Base-by-base conservation (phyloP, 1,140 invertebrate species). In the Araneus ventricosus region DNA sequence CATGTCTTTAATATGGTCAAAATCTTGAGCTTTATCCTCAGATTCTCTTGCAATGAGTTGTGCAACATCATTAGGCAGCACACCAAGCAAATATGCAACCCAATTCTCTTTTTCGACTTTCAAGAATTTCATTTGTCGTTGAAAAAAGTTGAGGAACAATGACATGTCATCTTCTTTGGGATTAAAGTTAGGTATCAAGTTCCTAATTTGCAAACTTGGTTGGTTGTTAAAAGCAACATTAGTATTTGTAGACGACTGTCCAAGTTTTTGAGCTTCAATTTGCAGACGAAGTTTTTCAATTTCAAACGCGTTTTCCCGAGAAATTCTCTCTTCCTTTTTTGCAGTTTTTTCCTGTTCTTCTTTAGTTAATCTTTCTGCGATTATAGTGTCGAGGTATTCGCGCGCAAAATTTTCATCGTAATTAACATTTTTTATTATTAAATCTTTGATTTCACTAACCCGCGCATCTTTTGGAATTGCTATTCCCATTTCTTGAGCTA, bases 131-230 rank as follows among this genome's bases (percentile, higher is more conserved):
- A 17, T 24, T 30, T 85, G n/a, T 14, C 7, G 6, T 52, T 57
- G 24, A 52, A 84, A 84, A 22, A 84, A n/a, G 6, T 34, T 57
- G 34, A 45, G n/a, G 20, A 85, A 84, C n/a, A 57, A 52, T 6
- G 8, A 84, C 80, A 84, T 84, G 24, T 84, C 87, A 52, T 90
- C 88, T 80, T 59, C 59, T 90, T 82, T 63, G 5, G 10, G 2
- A 24, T 90, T 59, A 59, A 90, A 90, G 17, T 61, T 59, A n/a
- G 75, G 45, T 20, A 90, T 22, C 1, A 82, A n/a, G 6, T 80
- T 90, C 61, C 61, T 90, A 5, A 89, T 22, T 24, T 82, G 34
- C 20, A 82, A 37, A 30, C 41, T 45, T n/a, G 17, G 52, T 86
- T 27, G 34, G 1, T 59, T 30, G 2, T 1, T 20, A 24, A 27